A percentile compares a stretch with the other conserved stretches of the same genome.
Evolutionary conservation across 2,113 vertebrate species (phyloP).

Genomic region (Cephalopterus ornatus): DNA sequence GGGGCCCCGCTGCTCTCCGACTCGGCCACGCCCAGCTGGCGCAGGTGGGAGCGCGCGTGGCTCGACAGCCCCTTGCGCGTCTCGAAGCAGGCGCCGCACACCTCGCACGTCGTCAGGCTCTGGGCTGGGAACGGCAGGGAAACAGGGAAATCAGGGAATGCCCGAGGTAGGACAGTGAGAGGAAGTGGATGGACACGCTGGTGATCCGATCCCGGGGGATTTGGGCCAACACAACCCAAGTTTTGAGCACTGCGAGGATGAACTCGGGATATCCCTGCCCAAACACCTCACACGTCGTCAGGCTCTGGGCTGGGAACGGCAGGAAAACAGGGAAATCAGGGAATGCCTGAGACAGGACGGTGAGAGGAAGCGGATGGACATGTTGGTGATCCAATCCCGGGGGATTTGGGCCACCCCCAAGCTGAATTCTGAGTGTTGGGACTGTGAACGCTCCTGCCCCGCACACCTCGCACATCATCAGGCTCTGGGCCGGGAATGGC

Average conservation of each 20-base stretch:
- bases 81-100: slow-evolving; percentile 88
- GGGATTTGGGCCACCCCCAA: no score
- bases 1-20: slow-evolving; percentile 88
- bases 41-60: slow-evolving; percentile 90
- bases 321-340: neutral
- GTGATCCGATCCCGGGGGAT: no score
- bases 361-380: neutral
- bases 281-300: neutral
- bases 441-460: no score
- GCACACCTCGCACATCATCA: neutral
- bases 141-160: neutral
- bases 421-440: no score
- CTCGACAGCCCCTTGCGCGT: slow-evolving; percentile 88
- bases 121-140: slow-evolving; percentile 45
- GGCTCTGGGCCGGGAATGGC: neutral
- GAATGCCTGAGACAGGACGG: no score
- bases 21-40: slow-evolving; percentile 85
- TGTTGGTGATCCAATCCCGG: no score
- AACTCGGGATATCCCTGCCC: no score
- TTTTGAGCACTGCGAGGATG: no score
- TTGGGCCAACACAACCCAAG: no score
- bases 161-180: no score
- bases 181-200: no score
- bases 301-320: neutral
- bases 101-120: slow-evolving; percentile 85